Conservation (phyloP, 1,140 invertebrate genomes). For the Ceratosolen fusciceps region DNA sequence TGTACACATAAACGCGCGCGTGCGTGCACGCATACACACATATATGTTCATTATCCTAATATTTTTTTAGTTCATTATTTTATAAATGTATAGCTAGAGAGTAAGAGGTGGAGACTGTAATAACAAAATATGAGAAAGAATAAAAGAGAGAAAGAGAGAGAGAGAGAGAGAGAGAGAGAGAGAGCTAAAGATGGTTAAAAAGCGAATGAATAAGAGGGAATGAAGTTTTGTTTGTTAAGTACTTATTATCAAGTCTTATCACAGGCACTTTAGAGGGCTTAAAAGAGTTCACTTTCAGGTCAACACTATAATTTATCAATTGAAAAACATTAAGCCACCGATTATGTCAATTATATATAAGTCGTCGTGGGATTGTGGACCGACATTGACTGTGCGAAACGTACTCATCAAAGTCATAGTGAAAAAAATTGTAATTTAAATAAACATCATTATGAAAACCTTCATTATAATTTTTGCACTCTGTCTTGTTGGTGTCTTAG, state of each 20-base stretch:
- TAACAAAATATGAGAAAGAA: background rate
- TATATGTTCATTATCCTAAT: too few relatives aligned
- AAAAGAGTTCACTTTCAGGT: conserved; percentile 45
- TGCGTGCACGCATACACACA: background rate
- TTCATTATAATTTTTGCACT: conserved; percentile 21
- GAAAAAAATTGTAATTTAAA: background rate
- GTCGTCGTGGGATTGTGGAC: background rate
- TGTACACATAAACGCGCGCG: too few relatives aligned
- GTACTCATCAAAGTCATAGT: background rate
- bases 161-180: background rate
- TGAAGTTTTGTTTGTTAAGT: conserved; percentile 37
- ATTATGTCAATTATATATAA: conserved; percentile 42
- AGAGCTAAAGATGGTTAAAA: background rate
- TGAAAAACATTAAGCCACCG: conserved; percentile 38
- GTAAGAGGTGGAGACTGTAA: too few relatives aligned
- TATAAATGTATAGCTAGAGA: too few relatives aligned
- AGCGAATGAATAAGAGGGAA: background rate
- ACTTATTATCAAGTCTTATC: conserved; percentile 32
- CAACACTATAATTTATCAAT: conserved; percentile 49
- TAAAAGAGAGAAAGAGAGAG: too few relatives aligned
- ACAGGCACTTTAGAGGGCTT: conserved; percentile 16
- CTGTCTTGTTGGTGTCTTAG: conserved; percentile 17
- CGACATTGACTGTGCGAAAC: conserved; percentile 31
- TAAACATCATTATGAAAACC: conserved; percentile 17
- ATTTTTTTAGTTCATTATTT: too few relatives aligned